Percentiles rank a stretch among this genome's conserved stretches.
These are phyloP conservation scores for Cheiracanthium punctorium DNA, from an alignment of 2,888 invertebrate species.

Conservation along the genomic window DNA sequence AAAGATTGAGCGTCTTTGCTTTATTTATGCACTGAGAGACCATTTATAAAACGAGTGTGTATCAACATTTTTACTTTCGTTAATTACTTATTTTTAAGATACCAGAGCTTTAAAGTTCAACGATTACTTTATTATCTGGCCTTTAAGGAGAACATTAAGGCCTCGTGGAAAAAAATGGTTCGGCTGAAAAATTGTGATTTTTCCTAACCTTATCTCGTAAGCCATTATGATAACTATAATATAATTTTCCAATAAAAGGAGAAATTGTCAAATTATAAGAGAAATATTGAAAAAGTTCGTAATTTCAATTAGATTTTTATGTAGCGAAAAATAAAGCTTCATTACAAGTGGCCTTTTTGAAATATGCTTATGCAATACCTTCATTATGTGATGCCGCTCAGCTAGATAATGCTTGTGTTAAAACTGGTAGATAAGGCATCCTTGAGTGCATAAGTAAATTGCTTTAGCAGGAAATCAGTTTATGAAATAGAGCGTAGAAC, in stretches of 20 bases:
- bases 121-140: slow-evolving; percentile 64
- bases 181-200: background rate
- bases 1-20: slow-evolving; percentile 63
- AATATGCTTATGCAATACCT: too few species aligned
- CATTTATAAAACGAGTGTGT: slow-evolving; percentile 61
- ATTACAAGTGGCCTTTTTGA: too few species aligned
- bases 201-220: background rate
- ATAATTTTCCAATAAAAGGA: background rate
- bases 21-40: slow-evolving; percentile 50
- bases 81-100: slow-evolving; percentile 64
- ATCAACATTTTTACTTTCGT: slow-evolving; percentile 62
- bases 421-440: too few species aligned
- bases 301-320: too few species aligned
- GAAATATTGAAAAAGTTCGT: background rate
- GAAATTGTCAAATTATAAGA: background rate
- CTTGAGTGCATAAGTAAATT: too few species aligned
- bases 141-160: slow-evolving; percentile 47
- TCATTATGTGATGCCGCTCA: too few species aligned
- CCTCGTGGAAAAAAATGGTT: background rate
- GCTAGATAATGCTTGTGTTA: too few species aligned
- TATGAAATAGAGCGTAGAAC: too few species aligned
- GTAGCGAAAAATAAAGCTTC: too few species aligned
- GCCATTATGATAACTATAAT: background rate
- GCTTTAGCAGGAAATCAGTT: too few species aligned
- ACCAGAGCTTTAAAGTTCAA: slow-evolving; percentile 36